Percentiles rank a stretch among this genome's conserved stretches.
Conservation (phyloP, 2,888 invertebrate genomes). For the Ferrisia virgata region DNA sequence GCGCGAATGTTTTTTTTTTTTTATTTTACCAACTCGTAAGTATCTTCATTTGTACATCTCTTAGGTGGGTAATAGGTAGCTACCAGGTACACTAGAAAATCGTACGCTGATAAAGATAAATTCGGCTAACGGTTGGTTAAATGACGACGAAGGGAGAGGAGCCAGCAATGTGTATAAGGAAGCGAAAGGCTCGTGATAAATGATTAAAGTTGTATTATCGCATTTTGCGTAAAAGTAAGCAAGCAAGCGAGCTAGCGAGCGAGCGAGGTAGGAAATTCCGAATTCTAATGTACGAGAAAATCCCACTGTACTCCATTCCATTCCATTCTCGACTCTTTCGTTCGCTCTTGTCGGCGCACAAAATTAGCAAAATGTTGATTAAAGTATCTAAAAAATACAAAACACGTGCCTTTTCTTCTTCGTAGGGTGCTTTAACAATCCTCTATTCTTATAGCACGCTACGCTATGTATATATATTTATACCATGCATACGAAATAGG, state of each 20-base stretch:
- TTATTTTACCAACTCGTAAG: neutral
- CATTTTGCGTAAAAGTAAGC: neutral
- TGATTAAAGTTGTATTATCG: constrained; percentile 14
- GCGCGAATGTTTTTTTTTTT: neutral
- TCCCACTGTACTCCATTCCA: neutral
- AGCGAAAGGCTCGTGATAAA: constrained; percentile 2
- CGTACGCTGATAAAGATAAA: neutral
- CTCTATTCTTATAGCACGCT: neutral
- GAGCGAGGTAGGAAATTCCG: neutral
- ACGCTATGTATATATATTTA: too few species aligned
- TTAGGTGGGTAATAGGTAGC: neutral
- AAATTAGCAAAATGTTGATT: constrained; percentile 32
- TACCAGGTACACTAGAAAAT: neutral
- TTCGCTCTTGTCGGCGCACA: neutral
- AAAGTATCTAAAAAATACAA: constrained; percentile 30
- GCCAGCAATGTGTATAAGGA: neutral
- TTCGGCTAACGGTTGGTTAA: too few species aligned
- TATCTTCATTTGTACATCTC: too few species aligned
- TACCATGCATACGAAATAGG: too few species aligned
- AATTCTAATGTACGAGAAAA: constrained; percentile 8
- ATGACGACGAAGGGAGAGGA: neutral
- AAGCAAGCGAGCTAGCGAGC: too few species aligned
- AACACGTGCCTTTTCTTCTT: constrained; percentile 16
- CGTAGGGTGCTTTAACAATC: constrained; percentile 3
- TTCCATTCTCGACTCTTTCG: too few species aligned